Base-by-base conservation (phyloP, 2,113 vertebrate genomes). In the Pardalotus punctatus region DNA sequence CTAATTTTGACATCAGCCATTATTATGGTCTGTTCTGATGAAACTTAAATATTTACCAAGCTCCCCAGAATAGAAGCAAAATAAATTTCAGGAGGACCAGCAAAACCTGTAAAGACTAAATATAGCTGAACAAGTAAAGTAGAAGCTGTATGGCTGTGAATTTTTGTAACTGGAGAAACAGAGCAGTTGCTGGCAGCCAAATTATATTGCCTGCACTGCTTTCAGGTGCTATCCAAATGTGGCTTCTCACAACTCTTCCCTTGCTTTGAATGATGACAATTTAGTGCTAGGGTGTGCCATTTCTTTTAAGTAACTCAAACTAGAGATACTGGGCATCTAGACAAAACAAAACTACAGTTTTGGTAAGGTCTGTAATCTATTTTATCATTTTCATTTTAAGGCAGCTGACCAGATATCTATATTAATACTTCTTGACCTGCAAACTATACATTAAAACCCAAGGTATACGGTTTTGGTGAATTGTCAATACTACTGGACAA, bases 21-120 rank as follows among this genome's bases (percentile, higher is more conserved):
- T 93, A 84, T 74, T 48, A 65, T 76, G 40, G 35, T 38, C 36
- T 72, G 50, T 89, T 83, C 77, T 69, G 42, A 89, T 81, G 42
- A 88, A 93, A 87, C 87, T 76, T 86, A 93, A 91, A 65, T 78
- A 57, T 92, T 90, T 92, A 88, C 57, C 56, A 56, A 90, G 29
- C 43, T 86, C 81, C 56, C 43, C 80, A 81, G 60, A 93, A 96
- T 1, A 5, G 40, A 90, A 86, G 43, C 8, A 71, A 80, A 42
- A 78, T 48, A 43, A 88, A 90, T 74, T 86, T 51, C 67, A 88
- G 40, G 33, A 88, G 67, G 51, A 86, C 40, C 22, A 81, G 40
- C 51, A 88, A 91, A 94, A 94, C 17, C 38, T 47, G 23, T n/a
- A 43, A 90, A 85, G 45, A 40, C 16, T 82, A 80, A 76, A 84